These are phyloP conservation scores for Thalassophryne amazonica DNA, from an alignment of 2,797 vertebrate species.

Conservation along the genomic window DNA sequence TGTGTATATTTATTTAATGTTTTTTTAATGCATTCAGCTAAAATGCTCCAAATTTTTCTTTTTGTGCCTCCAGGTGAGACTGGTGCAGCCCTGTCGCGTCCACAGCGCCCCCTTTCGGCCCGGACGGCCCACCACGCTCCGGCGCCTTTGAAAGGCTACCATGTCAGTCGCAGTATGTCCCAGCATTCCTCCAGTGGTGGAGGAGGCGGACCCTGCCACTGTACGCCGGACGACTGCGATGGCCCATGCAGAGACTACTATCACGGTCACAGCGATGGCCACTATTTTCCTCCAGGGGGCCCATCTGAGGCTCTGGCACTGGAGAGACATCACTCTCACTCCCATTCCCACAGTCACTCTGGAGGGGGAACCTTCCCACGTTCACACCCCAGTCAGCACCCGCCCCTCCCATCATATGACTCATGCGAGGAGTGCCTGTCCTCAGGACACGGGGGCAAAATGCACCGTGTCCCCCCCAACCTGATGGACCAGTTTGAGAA, in stretches of 20 bases:
- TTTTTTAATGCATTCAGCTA: no score
- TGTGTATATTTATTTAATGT: no score
- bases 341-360: constrained; percentile 71
- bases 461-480: constrained; percentile 91
- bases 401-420: constrained; percentile 85
- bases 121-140: constrained; percentile 82
- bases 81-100: constrained; percentile 81
- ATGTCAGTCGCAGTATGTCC: constrained; percentile 94
- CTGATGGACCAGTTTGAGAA: constrained; percentile 97
- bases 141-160: constrained; percentile 90
- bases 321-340: constrained; percentile 70
- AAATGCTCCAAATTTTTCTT: no score
- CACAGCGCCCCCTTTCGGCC: constrained; percentile 84
- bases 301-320: constrained; percentile 80
- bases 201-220: constrained; percentile 82
- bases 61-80: constrained; percentile 76
- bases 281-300: constrained; percentile 83
- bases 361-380: constrained; percentile 96
- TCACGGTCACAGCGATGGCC: constrained; percentile 76
- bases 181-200: constrained; percentile 85
- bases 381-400: constrained; percentile 89
- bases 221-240: constrained; percentile 85
- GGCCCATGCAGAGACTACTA: constrained; percentile 81
- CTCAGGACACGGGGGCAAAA: constrained; percentile 80
- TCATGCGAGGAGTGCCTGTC: constrained; percentile 94